Percentiles rank a stretch among this genome's conserved stretches.
These are phyloP conservation scores for Stegodyphus dumicola DNA, from an alignment of 1,140 invertebrate species.

Conservation along the genomic window DNA sequence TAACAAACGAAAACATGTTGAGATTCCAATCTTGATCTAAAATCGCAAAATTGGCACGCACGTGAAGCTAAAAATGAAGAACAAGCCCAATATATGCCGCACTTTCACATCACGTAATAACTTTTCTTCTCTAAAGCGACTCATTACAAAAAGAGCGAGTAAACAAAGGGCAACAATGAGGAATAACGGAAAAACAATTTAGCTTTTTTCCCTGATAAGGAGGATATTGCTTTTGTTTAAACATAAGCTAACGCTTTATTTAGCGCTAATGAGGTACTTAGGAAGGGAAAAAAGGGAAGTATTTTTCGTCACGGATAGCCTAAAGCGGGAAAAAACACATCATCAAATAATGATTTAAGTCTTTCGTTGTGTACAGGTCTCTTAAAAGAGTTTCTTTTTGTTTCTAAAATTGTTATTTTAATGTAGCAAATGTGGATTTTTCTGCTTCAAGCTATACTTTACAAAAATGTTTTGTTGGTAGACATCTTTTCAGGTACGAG, in stretches of 20 bases:
- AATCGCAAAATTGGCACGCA: too few relatives aligned
- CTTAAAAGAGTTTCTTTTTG: background rate
- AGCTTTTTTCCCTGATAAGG: constrained; percentile 9
- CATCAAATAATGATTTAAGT: background rate
- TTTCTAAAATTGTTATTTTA: too few relatives aligned
- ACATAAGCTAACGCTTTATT: background rate
- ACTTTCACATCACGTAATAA: too few relatives aligned
- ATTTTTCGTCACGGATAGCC: constrained; percentile 22
- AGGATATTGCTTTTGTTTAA: background rate
- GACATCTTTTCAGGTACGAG: too few relatives aligned
- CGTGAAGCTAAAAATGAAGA: too few relatives aligned
- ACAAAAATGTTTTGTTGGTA: too few relatives aligned
- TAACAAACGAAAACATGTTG: too few relatives aligned
- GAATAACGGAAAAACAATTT: constrained; percentile 43
- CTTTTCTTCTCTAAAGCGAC: background rate
- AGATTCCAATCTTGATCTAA: too few relatives aligned
- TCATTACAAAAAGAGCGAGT: constrained; percentile 12
- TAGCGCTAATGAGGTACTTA: constrained; percentile 12
- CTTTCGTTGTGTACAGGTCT: background rate
- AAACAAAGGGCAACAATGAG: background rate
- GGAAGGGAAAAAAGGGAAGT: background rate
- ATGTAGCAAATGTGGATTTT: too few relatives aligned
- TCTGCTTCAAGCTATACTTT: too few relatives aligned
- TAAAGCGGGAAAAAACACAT: background rate
- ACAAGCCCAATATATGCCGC: too few relatives aligned